phyloP scores from a whole-genome alignment of 2,888 invertebrate species.

The Eilema depressum region DNA sequence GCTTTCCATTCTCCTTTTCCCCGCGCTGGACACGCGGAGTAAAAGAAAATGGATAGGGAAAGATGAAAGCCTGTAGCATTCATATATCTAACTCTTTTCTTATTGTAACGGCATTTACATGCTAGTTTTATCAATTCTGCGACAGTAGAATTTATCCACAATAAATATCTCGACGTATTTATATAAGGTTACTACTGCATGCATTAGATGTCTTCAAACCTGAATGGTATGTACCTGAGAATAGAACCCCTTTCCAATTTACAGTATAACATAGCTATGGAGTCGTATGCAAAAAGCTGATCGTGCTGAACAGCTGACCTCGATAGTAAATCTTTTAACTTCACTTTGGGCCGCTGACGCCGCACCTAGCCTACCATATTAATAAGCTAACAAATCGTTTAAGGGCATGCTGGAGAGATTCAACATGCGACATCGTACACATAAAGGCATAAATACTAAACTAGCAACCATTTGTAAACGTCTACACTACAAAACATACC shows the following conservation, averaged over 20 bases:
- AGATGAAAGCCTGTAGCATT: neutral
- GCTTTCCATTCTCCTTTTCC: too few species aligned
- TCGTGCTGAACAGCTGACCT: conserved; percentile 29
- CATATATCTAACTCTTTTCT: too few species aligned
- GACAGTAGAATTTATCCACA: neutral
- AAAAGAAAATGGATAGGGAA: neutral
- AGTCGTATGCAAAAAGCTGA: conserved; percentile 38
- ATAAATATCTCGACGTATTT: neutral
- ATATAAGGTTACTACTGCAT: neutral
- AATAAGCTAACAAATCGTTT: conserved; percentile 66
- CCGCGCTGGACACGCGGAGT: too few species aligned
- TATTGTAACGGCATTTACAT: neutral
- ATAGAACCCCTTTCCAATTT: conserved; percentile 11
- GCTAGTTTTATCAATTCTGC: neutral
- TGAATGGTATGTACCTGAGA: neutral
- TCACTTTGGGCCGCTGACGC: conserved; percentile 37
- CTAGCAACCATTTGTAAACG: conserved; percentile 30
- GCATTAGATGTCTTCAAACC: neutral
- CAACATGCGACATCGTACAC: conserved; percentile 52
- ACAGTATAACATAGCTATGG: neutral
- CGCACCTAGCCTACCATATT: conserved; percentile 62
- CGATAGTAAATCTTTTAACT: conserved; percentile 45
- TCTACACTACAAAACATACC: conserved; percentile 14
- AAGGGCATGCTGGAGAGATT: conserved; percentile 67
- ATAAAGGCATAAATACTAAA: conserved; percentile 36